Evolutionary conservation across 2,888 invertebrate species (phyloP).

Genomic region (Hypercompe scribonia): DNA sequence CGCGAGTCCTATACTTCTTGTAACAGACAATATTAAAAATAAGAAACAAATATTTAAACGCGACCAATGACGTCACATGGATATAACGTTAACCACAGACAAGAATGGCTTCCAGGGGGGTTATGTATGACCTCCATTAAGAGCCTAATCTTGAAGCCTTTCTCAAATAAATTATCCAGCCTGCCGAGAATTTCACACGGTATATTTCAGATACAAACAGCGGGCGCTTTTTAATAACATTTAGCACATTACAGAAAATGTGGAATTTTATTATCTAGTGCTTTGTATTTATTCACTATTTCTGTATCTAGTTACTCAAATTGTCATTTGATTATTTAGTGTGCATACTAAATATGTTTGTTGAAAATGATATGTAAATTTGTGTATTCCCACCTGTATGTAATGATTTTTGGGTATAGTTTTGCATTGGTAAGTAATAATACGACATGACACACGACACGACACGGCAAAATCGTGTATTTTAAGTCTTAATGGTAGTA

Average conservation of each 20-base stretch:
- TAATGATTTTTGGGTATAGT: too few relatives aligned
- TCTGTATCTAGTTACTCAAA: background rate
- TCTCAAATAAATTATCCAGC: constrained; percentile 76
- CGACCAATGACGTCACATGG: constrained; percentile 40
- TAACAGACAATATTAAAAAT: background rate
- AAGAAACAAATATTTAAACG: constrained; percentile 34
- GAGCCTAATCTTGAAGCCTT: constrained; percentile 78
- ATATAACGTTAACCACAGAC: constrained; percentile 43
- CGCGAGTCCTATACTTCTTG: background rate
- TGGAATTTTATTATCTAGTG: background rate
- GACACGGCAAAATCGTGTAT: too few relatives aligned
- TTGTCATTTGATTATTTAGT: background rate
- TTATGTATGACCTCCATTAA: constrained; percentile 78
- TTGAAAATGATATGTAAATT: background rate
- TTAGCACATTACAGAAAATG: constrained; percentile 4
- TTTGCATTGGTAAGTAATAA: too few relatives aligned
- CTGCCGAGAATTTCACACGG: constrained; percentile 60
- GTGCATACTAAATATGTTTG: background rate
- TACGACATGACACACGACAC: too few relatives aligned
- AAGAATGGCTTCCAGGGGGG: constrained; percentile 56
- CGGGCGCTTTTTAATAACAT: constrained; percentile 53
- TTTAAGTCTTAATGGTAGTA: too few relatives aligned
- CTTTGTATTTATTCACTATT: background rate
- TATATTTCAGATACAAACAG: constrained; percentile 62
- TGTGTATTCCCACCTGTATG: background rate